Conservation (phyloP, 2,113 vertebrate genomes). For the Brachyistius frenatus region DNA sequence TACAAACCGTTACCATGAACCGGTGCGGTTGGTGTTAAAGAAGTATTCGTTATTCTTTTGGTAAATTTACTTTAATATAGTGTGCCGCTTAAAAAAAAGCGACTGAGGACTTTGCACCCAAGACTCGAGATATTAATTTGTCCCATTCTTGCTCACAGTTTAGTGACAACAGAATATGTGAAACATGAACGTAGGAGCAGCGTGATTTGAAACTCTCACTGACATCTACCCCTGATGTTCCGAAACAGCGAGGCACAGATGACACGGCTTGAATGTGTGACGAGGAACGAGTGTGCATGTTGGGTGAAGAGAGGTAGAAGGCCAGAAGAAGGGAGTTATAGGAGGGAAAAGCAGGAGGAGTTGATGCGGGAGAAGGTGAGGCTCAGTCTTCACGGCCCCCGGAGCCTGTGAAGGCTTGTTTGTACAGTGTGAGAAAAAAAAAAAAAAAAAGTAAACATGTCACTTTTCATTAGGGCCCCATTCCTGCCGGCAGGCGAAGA, state of each 20-base stretch:
- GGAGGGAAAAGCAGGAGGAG: constrained; percentile 2
- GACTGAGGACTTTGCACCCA: too few species aligned
- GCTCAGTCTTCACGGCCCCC: constrained; percentile 25
- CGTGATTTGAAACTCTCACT: too few species aligned
- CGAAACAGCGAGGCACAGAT: not conserved
- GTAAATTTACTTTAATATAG: too few species aligned
- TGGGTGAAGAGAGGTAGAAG: not conserved
- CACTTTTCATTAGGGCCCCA: constrained; percentile 68
- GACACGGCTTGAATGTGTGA: not conserved
- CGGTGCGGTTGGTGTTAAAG: too few species aligned
- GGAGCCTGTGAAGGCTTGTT: constrained; percentile 70
- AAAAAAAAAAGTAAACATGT: constrained; percentile 76
- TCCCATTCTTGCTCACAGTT: too few species aligned
- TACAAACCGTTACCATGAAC: too few species aligned
- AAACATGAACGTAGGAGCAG: too few species aligned
- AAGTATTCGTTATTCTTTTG: too few species aligned
- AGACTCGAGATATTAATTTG: too few species aligned
- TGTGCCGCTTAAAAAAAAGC: too few species aligned
- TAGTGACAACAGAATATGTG: too few species aligned
- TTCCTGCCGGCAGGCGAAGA: constrained; percentile 48
- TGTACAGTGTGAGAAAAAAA: constrained; percentile 65
- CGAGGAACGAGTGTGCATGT: not conserved
- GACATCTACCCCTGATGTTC: not conserved
- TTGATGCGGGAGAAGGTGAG: constrained; percentile 40
- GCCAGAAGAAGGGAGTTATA: not conserved